These are phyloP conservation scores for Eptesicus fuscus DNA, from an alignment of 2,113 vertebrate species.

Conservation along the genomic window DNA sequence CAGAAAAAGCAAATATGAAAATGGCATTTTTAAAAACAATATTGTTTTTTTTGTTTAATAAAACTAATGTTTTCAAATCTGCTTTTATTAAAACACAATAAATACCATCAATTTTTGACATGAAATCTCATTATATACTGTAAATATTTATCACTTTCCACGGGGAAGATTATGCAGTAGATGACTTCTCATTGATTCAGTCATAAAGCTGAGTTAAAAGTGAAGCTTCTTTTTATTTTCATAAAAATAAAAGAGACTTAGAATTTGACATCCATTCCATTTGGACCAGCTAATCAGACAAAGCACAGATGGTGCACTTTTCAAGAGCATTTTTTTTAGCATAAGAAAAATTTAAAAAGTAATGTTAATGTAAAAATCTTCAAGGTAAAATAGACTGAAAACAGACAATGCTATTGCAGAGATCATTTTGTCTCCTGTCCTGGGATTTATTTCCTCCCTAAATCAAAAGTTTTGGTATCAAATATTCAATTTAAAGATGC, in stretches of 20 bases:
- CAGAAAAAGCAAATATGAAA: slow-evolving; percentile 86
- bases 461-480: not conserved
- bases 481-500: not conserved
- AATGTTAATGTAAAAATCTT: slow-evolving; percentile 41
- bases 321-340: slow-evolving; percentile 54
- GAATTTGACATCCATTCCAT: slow-evolving; percentile 72
- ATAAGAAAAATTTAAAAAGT: slow-evolving; percentile 55
- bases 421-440: not conserved
- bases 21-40: slow-evolving; percentile 84
- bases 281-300: slow-evolving; percentile 71
- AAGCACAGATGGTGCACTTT: slow-evolving; percentile 67
- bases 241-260: slow-evolving; percentile 76
- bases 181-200: slow-evolving; percentile 79
- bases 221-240: slow-evolving; percentile 83
- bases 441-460: not conserved
- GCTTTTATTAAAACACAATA: slow-evolving; percentile 87
- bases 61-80: slow-evolving; percentile 85
- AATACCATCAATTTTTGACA: slow-evolving; percentile 87
- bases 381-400: slow-evolving; percentile 35
- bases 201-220: slow-evolving; percentile 80
- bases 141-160: slow-evolving; percentile 87
- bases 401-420: not conserved
- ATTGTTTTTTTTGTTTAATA: slow-evolving; percentile 83
- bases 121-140: slow-evolving; percentile 84
- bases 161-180: slow-evolving; percentile 81